phyloP scores from a whole-genome alignment of 1,140 invertebrate genomes.

The Drosophila dunni region DNA sequence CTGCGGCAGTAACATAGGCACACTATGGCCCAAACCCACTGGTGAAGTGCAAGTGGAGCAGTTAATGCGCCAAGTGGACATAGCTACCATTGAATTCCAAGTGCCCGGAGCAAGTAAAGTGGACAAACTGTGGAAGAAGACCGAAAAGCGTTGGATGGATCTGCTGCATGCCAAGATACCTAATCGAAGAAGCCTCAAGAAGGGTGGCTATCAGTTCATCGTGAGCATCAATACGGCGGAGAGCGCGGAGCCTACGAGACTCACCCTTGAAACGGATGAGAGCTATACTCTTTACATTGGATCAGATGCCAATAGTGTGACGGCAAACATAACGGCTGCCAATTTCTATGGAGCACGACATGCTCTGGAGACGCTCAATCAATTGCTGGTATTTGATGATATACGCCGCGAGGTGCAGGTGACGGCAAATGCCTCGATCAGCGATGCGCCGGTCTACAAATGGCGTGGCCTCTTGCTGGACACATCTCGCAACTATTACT shows the following conservation, averaged over 20 bases:
- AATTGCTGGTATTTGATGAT: conserved; percentile 91
- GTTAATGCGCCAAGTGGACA: conserved; percentile 87
- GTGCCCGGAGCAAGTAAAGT: conserved; percentile 40
- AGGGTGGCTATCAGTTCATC: conserved; percentile 66
- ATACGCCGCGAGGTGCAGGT: conserved; percentile 85
- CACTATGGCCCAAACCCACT: conserved; percentile 90
- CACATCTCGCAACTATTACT: conserved; percentile 90
- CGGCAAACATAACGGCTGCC: conserved; percentile 87
- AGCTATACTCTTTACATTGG: conserved; percentile 87
- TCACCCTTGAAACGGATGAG: conserved; percentile 88
- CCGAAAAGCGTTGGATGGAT: conserved; percentile 62
- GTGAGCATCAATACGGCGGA: conserved; percentile 70
- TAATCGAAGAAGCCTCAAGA: conserved; percentile 47
- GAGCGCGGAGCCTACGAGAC: conserved; percentile 36
- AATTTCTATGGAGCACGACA: conserved; percentile 91
- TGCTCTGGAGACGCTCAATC: conserved; percentile 91
- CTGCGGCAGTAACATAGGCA: conserved; percentile 86
- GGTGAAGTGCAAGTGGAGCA: conserved; percentile 87
- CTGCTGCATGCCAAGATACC: conserved; percentile 66
- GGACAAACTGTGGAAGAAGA: conserved; percentile 63
- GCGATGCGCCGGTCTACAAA: conserved; percentile 89
- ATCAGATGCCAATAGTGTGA: conserved; percentile 84
- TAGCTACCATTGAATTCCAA: conserved; percentile 66
- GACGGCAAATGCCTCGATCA: conserved; percentile 87
- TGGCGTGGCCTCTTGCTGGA: conserved; percentile 92